A percentile compares a stretch with the other conserved stretches of the same genome.
phyloP scores from a whole-genome alignment of 1,140 invertebrate species.

The Oscheius sp. region DNA sequence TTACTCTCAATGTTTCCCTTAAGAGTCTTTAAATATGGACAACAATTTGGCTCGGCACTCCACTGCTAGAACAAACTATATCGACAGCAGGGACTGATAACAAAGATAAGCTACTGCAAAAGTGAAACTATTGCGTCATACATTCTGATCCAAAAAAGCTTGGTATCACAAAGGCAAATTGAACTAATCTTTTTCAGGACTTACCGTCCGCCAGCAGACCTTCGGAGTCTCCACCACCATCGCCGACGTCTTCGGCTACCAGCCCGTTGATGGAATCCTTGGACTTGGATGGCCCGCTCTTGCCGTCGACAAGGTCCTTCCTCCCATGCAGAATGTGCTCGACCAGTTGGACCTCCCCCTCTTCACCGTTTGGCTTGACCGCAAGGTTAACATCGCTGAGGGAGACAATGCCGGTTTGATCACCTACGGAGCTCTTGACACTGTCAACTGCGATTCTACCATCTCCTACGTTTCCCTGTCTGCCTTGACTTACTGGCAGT shows the following conservation, averaged over 20 bases:
- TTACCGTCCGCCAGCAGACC: constrained; percentile 36
- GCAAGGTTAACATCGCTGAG: constrained; percentile 36
- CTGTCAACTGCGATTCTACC: constrained; percentile 41
- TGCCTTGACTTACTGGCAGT: constrained; percentile 50
- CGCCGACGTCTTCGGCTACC: constrained; percentile 49
- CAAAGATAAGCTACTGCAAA: too few species aligned
- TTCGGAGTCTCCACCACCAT: constrained; percentile 44
- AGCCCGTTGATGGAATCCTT: constrained; percentile 50
- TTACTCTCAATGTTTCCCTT: too few species aligned
- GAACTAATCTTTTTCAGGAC: constrained; percentile 13
- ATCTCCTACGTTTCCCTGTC: constrained; percentile 45
- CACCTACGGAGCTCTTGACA: constrained; percentile 52
- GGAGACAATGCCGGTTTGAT: constrained; percentile 43
- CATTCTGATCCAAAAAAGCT: too few species aligned
- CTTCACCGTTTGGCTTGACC: constrained; percentile 51
- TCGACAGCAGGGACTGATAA: too few species aligned
- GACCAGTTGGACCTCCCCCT: constrained; percentile 37
- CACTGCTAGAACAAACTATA: too few species aligned
- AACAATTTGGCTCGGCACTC: too few species aligned
- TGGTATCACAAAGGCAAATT: too few species aligned
- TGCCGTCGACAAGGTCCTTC: constrained; percentile 45
- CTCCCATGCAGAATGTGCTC: constrained; percentile 51
- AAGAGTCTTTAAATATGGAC: too few species aligned
- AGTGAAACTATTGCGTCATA: too few species aligned
- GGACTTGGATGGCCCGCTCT: constrained; percentile 50